Evolutionary conservation across 2,797 vertebrate species (phyloP).

Genomic region (Okamejei kenojei): DNA sequence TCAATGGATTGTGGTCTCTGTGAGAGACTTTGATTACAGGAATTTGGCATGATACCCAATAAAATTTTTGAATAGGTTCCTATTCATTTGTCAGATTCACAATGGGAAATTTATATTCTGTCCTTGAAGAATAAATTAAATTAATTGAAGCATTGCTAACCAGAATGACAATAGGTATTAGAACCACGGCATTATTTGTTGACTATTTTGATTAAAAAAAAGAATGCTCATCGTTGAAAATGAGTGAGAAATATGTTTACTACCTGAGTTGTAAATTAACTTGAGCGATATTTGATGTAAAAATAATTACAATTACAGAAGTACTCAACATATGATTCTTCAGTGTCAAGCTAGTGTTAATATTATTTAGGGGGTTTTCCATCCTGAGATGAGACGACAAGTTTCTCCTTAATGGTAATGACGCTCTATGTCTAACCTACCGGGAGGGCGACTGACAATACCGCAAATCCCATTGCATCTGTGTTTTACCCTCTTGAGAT

Average conservation of each 20-base stretch:
- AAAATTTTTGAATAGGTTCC: conserved; percentile 67
- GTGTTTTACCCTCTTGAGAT: neutral
- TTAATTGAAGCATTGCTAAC: conserved; percentile 66
- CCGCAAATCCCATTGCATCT: neutral
- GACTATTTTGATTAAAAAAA: neutral
- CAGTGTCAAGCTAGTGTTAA: neutral
- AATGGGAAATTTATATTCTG: conserved; percentile 81
- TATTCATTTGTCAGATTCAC: conserved; percentile 75
- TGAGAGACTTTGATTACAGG: conserved; percentile 74
- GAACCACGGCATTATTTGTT: neutral
- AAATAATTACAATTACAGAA: neutral
- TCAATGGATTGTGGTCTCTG: conserved; percentile 69
- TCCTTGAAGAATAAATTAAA: conserved; percentile 80
- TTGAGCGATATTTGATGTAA: neutral
- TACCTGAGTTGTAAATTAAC: neutral
- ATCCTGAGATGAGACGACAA: neutral
- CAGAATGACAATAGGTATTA: neutral
- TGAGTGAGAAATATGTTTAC: neutral
- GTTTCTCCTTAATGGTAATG: neutral
- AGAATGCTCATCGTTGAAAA: no score
- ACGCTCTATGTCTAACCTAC: neutral
- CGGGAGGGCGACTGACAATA: neutral
- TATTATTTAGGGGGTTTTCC: neutral
- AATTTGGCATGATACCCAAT: conserved; percentile 76
- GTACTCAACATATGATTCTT: neutral